phyloP scores from a whole-genome alignment of 64 coral and sea anemone genomes.

The Trachythela sp. region DNA sequence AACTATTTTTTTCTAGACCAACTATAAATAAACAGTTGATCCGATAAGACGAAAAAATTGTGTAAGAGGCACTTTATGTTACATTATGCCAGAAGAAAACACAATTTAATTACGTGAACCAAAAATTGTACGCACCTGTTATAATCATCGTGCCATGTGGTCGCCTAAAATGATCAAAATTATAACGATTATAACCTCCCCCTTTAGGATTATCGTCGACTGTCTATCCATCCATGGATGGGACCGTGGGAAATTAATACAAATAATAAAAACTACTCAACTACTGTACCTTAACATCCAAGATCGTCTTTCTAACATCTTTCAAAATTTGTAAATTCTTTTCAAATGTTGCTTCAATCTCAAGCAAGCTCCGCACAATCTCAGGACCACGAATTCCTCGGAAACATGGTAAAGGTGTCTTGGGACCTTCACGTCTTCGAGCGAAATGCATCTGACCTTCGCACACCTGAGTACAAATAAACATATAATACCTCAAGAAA shows the following conservation, averaged over 20 bases:
- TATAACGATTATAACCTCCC: background rate
- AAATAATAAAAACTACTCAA: background rate
- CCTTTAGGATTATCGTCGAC: no score
- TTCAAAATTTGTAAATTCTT: slow-evolving; percentile 96
- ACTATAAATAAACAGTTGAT: no score
- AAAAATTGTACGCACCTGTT: slow-evolving; percentile 60
- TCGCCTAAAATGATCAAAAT: slow-evolving; percentile 57
- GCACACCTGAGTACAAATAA: slow-evolving; percentile 70
- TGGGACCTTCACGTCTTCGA: slow-evolving; percentile 80
- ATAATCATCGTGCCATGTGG: slow-evolving; percentile 99
- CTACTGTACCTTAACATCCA: slow-evolving; percentile 85
- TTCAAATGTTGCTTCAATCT: slow-evolving; percentile 96
- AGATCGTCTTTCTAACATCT: slow-evolving; percentile 88
- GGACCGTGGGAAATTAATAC: no score
- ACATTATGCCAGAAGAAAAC: background rate
- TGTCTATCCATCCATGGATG: no score
- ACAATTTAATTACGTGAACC: background rate
- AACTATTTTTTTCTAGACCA: no score
- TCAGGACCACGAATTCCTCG: slow-evolving; percentile 83
- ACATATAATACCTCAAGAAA: no score
- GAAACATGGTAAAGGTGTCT: slow-evolving; percentile 85
- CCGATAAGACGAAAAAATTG: no score
- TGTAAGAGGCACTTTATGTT: background rate
- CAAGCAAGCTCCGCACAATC: slow-evolving; percentile 83
- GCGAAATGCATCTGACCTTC: slow-evolving; percentile 99